Conservation (phyloP, 2,113 vertebrate genomes). For the Prinia subflava region DNA sequence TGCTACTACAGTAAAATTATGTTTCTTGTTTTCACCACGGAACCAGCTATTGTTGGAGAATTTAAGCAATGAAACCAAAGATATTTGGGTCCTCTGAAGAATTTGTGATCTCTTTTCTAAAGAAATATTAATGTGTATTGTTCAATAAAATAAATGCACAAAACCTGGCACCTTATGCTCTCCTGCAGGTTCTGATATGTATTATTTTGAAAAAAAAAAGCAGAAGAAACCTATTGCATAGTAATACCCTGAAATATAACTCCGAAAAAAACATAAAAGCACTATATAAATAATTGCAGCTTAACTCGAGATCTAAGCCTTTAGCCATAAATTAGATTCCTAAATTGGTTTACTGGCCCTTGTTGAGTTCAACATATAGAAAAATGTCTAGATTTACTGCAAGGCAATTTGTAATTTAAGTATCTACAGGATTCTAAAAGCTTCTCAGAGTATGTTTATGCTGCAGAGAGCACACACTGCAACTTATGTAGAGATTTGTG, state of each 20-base stretch:
- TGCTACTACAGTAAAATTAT: neutral
- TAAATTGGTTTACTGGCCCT: neutral
- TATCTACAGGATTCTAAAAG: neutral
- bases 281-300: neutral
- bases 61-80: neutral
- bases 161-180: neutral
- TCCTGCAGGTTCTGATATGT: neutral
- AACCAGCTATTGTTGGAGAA: neutral
- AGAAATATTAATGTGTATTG: neutral
- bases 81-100: neutral
- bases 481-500: neutral
- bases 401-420: neutral
- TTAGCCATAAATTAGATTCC: neutral
- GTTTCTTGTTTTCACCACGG: neutral
- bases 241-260: neutral
- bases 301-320: neutral
- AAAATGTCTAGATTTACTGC: neutral
- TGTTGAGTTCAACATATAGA: neutral
- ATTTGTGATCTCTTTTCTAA: neutral
- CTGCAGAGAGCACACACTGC: neutral
- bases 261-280: neutral
- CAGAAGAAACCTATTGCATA: fast-evolving
- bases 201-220: fast-evolving
- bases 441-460: neutral
- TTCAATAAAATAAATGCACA: neutral